phyloP scores from a whole-genome alignment of 2,113 vertebrate genomes.

The Xiphophorus hellerii region DNA sequence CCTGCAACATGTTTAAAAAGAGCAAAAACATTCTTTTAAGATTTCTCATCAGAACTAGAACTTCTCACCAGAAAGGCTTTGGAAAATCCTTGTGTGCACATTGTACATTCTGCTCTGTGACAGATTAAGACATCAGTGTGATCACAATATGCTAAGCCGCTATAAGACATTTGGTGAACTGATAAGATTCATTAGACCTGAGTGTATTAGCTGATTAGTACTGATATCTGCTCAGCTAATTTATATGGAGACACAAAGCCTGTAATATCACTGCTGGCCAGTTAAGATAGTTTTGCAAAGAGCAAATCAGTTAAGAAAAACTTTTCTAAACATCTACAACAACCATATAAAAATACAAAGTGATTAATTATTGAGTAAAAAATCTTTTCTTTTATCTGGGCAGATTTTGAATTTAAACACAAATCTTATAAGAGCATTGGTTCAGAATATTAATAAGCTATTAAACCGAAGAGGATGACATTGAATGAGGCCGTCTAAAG shows the following conservation, averaged over 20 bases:
- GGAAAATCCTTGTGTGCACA: slow-evolving; percentile 75
- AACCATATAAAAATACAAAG: slow-evolving; percentile 3
- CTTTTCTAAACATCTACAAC: slow-evolving; percentile 3
- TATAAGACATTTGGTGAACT: slow-evolving; percentile 82
- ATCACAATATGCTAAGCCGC: slow-evolving; percentile 58
- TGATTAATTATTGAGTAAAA: slow-evolving; percentile 15
- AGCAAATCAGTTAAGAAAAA: slow-evolving; percentile 31
- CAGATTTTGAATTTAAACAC: background rate
- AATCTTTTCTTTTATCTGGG: background rate
- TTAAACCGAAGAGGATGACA: slow-evolving; percentile 5
- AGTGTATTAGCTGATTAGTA: slow-evolving; percentile 66
- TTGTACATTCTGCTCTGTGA: slow-evolving; percentile 73
- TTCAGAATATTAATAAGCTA: slow-evolving; percentile 13
- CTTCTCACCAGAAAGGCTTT: slow-evolving; percentile 44
- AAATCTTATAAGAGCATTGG: slow-evolving; percentile 23
- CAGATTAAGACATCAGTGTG: slow-evolving; percentile 80
- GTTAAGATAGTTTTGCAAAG: slow-evolving; percentile 36
- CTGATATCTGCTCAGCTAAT: slow-evolving; percentile 26
- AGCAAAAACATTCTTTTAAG: slow-evolving; percentile 57
- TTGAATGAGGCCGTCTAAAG: slow-evolving; percentile 5
- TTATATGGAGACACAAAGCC: slow-evolving; percentile 30
- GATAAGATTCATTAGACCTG: slow-evolving; percentile 72
- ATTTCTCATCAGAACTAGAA: slow-evolving; percentile 40
- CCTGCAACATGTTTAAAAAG: slow-evolving; percentile 43
- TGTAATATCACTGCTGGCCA: slow-evolving; percentile 41